Evolutionary conservation across 35 echinoderm and acorn worm genomes (phyloP), one percentile per base, ranked within the genome.

Genomic region (Heliocidaris erythrogramma): DNA sequence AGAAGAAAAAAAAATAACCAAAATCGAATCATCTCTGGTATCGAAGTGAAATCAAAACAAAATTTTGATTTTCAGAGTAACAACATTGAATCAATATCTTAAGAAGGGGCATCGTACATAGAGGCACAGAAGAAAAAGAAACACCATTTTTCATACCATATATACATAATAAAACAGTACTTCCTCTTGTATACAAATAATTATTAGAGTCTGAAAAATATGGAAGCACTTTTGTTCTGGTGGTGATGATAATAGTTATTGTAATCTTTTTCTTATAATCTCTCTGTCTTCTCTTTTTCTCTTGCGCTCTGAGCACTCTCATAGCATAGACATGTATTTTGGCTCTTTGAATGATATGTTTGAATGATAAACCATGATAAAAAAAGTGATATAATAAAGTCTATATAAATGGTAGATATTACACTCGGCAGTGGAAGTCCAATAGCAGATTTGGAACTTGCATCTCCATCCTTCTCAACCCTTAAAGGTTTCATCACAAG

Each of bases 141-240:
- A 89, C 87, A 47, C 14, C 30, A 89, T 89, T 47, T 84, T 47
- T 42, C 31, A 78, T 78, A 32, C 87, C 47, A 89, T 89, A 89
- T 89, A 89, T 89, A 89, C 87, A 89, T 89, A 89, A 47, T 48
- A 89, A 89, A 89, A 89, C 87, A 89, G 30, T 89, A 89, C 31
- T 42, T 47, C 47, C 65, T 30, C 31, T 16, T 89, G 87, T 89
- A 35, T 89, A 89, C 87, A 48, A 14, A 89, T 32, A 7, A 89
- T 89, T 89, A 89, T 89, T 89, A 89, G 31, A 89, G 14, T 89
- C 32, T 47, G 31, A 89, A 32, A 86, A 47, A 89, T 78, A 89
- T 89, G 87, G 87, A 89, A 89, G 87, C 87, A 89, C 87, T 89
- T 2, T 42, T 48, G 3, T 89, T 89, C 87, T 32, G 87, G 87